Evolutionary conservation across 2,113 vertebrate genomes (phyloP).

Genomic region (Plestiodon gilberti): DNA sequence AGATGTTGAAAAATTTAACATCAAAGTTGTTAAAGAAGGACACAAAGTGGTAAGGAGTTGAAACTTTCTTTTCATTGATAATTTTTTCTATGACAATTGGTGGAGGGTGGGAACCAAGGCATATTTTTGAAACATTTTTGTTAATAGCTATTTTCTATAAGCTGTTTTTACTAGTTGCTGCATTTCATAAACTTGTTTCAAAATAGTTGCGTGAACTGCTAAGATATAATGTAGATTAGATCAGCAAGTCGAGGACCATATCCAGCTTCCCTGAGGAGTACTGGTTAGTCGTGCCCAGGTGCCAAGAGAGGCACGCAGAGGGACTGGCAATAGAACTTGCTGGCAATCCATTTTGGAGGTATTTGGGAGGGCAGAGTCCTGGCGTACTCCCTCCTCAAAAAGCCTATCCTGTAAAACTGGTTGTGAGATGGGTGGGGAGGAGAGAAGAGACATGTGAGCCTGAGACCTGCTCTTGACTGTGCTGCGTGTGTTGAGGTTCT

Average conservation of each 20-base stretch:
- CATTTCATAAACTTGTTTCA: background rate
- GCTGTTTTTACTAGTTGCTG: background rate
- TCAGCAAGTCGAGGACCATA: background rate
- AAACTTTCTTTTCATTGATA: slow-evolving; percentile 9
- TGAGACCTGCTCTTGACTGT: no score
- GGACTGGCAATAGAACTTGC: background rate
- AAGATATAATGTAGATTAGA: background rate
- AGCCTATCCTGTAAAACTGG: no score
- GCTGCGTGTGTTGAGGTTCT: background rate
- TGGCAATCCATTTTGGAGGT: background rate
- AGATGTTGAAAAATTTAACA: slow-evolving; percentile 91
- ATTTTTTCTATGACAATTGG: background rate
- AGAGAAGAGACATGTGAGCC: background rate
- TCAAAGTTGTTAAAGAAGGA: slow-evolving; percentile 84
- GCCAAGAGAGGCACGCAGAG: background rate
- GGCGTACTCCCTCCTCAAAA: background rate
- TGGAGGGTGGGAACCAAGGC: background rate
- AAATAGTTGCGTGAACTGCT: background rate
- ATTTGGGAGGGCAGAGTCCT: background rate
- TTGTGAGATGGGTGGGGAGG: background rate
- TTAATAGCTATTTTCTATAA: background rate
- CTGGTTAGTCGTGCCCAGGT: background rate
- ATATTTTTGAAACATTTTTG: background rate
- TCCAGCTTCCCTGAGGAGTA: background rate
- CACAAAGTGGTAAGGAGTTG: slow-evolving; percentile 85